Evolutionary conservation across 2,113 vertebrate genomes (phyloP).

Genomic region (Grus americana): DNA sequence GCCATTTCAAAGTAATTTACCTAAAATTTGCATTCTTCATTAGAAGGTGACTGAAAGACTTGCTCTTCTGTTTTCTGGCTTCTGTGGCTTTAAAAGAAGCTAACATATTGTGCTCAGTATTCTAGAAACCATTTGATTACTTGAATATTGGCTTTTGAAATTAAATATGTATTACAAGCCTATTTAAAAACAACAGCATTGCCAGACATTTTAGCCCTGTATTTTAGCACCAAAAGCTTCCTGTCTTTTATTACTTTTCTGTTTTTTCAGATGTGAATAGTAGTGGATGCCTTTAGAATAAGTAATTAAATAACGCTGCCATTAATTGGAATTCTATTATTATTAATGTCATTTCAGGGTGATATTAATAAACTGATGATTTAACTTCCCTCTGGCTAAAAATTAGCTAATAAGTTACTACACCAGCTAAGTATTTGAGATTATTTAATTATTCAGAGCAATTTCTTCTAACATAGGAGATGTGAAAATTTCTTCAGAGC

Average conservation of each 20-base stretch:
- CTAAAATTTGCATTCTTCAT: background rate
- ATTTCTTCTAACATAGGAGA: background rate
- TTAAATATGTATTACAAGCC: background rate
- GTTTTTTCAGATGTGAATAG: background rate
- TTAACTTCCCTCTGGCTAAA: conserved; percentile 18
- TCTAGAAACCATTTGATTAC: background rate
- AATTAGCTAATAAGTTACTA: background rate
- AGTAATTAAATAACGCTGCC: background rate
- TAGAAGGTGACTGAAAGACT: background rate
- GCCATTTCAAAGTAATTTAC: background rate
- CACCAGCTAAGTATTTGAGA: background rate
- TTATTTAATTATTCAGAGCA: background rate
- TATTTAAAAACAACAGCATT: background rate
- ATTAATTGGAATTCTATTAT: background rate
- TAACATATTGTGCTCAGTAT: background rate
- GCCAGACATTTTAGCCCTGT: background rate
- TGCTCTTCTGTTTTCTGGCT: background rate
- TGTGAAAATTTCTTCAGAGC: background rate
- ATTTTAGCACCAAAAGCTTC: background rate
- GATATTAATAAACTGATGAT: background rate
- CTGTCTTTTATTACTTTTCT: background rate
- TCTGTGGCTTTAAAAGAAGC: background rate
- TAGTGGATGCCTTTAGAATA: background rate
- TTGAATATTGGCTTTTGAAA: background rate
- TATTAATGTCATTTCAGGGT: background rate